These are phyloP conservation scores for Lepidostoma basale DNA, from an alignment of 1,140 invertebrate species.

Conservation along the genomic window DNA sequence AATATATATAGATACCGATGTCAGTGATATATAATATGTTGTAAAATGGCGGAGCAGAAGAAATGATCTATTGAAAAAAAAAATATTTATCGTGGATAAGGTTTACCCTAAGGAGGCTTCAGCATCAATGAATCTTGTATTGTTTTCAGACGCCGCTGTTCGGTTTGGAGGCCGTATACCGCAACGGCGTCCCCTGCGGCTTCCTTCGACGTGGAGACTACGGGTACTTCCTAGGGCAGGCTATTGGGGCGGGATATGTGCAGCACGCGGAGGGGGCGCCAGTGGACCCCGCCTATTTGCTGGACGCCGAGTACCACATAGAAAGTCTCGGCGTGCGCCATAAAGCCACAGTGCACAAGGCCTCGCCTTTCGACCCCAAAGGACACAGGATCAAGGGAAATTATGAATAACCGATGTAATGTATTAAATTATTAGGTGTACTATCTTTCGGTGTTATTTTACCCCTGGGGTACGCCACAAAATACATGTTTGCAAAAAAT, in stretches of 20 bases:
- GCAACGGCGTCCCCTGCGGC: constrained; percentile 77
- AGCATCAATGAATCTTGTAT: constrained; percentile 25
- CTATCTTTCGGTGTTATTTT: too few relatives aligned
- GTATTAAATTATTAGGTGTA: too few relatives aligned
- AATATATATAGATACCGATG: too few relatives aligned
- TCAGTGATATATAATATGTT: too few relatives aligned
- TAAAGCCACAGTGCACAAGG: constrained; percentile 71
- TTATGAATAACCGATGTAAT: constrained; percentile 53
- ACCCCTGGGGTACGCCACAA: too few relatives aligned
- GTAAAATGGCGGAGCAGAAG: too few relatives aligned
- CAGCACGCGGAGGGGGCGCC: constrained; percentile 51
- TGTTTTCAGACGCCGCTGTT: constrained; percentile 70
- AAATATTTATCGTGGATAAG: neutral
- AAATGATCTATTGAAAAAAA: too few relatives aligned
- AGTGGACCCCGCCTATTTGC: constrained; percentile 72
- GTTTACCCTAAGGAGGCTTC: neutral
- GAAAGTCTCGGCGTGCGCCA: constrained; percentile 78
- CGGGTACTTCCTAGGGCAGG: constrained; percentile 73
- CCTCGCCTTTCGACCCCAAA: constrained; percentile 81
- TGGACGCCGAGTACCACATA: constrained; percentile 76
- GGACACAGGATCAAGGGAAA: constrained; percentile 56
- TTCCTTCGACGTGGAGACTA: constrained; percentile 82
- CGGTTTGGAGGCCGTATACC: constrained; percentile 83
- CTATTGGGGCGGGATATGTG: constrained; percentile 66
- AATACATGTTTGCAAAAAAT: too few relatives aligned